Percentiles rank a stretch among this genome's conserved stretches.
These are phyloP conservation scores for Drosophila anceps DNA, from an alignment of 2,888 invertebrate species.

Conservation along the genomic window DNA sequence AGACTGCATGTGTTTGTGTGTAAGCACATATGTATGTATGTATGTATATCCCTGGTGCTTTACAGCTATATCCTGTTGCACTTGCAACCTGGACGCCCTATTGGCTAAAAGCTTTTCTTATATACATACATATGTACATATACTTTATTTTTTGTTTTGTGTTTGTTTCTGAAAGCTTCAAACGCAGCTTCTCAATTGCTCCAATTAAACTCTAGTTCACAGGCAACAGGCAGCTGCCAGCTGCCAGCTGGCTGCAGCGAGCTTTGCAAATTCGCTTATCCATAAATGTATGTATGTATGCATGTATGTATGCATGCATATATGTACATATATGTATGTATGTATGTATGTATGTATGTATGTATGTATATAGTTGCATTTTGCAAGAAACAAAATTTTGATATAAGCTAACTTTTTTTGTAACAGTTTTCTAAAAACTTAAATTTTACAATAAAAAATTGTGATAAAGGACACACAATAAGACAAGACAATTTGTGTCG, in stretches of 20 bases:
- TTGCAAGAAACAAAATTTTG: not conserved
- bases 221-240: not conserved
- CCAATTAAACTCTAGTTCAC: not conserved
- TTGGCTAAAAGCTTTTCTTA: not conserved
- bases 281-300: too few species aligned
- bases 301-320: not conserved
- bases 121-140: too few species aligned
- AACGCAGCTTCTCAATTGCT: not conserved
- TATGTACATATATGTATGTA: not conserved
- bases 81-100: not conserved
- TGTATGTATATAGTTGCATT: not conserved
- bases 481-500: not conserved
- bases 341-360: not conserved
- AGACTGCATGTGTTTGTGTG: too few species aligned
- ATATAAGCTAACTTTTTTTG: not conserved
- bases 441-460: not conserved
- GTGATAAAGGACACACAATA: not conserved
- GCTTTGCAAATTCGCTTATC: not conserved
- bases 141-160: too few species aligned
- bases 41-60: not conserved
- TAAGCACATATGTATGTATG: too few species aligned
- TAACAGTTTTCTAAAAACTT: not conserved
- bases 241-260: not conserved
- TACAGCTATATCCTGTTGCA: not conserved
- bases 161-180: conserved; percentile 3